Conservation (phyloP, 2,888 invertebrate genomes). For the Oxytorus armatus region DNA sequence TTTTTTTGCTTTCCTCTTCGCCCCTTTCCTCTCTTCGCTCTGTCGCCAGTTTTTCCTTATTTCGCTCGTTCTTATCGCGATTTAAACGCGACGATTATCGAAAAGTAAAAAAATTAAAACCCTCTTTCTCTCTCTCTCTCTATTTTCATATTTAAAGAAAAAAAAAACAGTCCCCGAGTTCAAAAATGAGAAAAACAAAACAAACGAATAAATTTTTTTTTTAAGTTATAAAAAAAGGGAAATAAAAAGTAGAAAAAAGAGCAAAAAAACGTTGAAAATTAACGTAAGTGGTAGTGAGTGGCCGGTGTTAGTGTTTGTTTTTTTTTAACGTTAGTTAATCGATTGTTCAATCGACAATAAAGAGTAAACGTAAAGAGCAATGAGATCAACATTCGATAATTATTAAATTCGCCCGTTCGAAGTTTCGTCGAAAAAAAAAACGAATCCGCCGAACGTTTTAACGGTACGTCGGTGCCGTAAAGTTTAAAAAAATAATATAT, state of each 20-base stretch:
- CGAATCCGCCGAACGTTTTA: conserved; percentile 10
- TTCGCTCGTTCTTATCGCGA: background rate
- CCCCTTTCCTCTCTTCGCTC: conserved; percentile 37
- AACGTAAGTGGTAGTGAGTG: conserved; percentile 75
- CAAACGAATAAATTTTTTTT: background rate
- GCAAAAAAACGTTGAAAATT: conserved; percentile 67
- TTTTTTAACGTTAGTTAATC: conserved; percentile 66
- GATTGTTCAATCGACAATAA: conserved; percentile 71
- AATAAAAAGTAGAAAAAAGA: conserved; percentile 63
- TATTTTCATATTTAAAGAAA: background rate
- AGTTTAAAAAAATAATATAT: conserved; percentile 20
- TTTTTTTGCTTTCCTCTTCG: background rate
- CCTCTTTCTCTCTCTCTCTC: conserved; percentile 3
- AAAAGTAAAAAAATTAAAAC: background rate
- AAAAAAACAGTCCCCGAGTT: conserved; percentile 26
- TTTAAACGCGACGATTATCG: background rate
- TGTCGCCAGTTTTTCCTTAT: conserved; percentile 26
- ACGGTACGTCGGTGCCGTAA: conserved; percentile 44
- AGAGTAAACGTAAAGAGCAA: conserved; percentile 78
- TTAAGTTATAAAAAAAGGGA: conserved; percentile 2
- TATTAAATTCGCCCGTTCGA: conserved; percentile 73
- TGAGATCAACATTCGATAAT: conserved; percentile 83
- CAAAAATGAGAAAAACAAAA: conserved; percentile 33
- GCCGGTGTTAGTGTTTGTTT: conserved; percentile 76
- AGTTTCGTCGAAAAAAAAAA: conserved; percentile 49